phyloP scores from a whole-genome alignment of 2,797 vertebrate genomes.

The Onychomys arenicola region DNA sequence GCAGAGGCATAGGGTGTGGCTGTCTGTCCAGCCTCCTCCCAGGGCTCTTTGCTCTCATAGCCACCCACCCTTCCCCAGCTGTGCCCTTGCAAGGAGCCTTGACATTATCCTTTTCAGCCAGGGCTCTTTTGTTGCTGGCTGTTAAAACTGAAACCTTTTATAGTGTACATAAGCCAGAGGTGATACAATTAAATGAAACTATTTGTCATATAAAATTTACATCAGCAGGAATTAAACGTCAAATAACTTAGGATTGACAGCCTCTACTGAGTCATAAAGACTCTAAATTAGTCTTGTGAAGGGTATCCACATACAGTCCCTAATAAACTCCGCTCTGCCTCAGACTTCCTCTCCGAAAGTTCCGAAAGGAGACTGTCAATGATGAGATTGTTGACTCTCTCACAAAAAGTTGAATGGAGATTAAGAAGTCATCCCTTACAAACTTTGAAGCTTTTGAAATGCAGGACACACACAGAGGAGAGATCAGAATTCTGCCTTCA shows the following conservation, averaged over 20 bases:
- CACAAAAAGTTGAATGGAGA: neutral
- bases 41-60: constrained; percentile 20
- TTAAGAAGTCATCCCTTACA: constrained; percentile 20
- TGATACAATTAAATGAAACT: constrained; percentile 84
- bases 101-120: constrained; percentile 77
- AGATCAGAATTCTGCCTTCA: neutral
- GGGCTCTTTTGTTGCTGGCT: constrained; percentile 75
- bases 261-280: constrained; percentile 78
- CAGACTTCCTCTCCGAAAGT: constrained; percentile 74
- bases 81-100: constrained; percentile 73
- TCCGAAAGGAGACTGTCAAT: constrained; percentile 57
- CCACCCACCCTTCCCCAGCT: constrained; percentile 53
- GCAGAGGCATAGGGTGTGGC: constrained; percentile 34
- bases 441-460: neutral
- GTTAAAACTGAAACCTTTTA: constrained; percentile 83
- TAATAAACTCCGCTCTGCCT: constrained; percentile 75
- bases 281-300: constrained; percentile 81
- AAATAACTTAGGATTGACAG: constrained; percentile 84
- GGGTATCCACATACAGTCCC: constrained; percentile 68
- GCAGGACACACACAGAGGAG: neutral
- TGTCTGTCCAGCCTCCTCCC: neutral
- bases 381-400: neutral
- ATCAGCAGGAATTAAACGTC: constrained; percentile 83
- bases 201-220: constrained; percentile 85
- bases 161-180: constrained; percentile 81